Evolutionary conservation across 2,797 vertebrate genomes (phyloP), one percentile per base, ranked within the genome.

Genomic region (Urophycis tenuis): DNA sequence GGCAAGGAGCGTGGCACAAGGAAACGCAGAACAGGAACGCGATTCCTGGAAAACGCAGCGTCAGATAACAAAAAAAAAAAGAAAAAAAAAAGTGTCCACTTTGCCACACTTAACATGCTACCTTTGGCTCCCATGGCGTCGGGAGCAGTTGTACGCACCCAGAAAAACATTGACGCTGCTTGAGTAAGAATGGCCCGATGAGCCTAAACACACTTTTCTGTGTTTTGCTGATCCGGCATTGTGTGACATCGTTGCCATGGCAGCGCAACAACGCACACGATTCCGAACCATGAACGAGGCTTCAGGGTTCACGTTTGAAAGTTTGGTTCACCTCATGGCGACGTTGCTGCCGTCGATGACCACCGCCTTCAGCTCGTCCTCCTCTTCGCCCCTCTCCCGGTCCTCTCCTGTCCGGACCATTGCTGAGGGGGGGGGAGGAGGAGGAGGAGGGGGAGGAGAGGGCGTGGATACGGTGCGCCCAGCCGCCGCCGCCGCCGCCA

Each of bases 321-420:
- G 25, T 29, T 29, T 14, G 29, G 25, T 29, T 0, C 90, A 99
- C 98, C 97, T 98, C 95, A 98, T 98, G 79, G 98, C 97, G 78
- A 99, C 96, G 9, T 99, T 99, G 91, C 98, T 99, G 53, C 97
- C 98, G 0, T 99, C 98, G 35, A 99, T 97, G 22, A 99, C 95
- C 64, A 99, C 81, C 0, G 95, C 94, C 75, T 94, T 95, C 82
- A 99, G 77, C 76, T 94, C 93, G 10, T 86, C 81, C 19, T 93
- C 85, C 2, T 91, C 85, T 1, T 81, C 83, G 30, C 89, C 91
- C 1, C 89, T 84, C 22, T 80, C 79, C 1, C n/a, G n/a, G n/a
- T n/a, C n/a, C n/a, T n/a, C n/a, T n/a, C 31, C 80, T 15, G 9
- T 9, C n/a, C 64, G 3, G 11, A 30, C 9, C n/a, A 12, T n/a